phyloP scores from a whole-genome alignment of 2,113 vertebrate species.

The Psilopogon haemacephalus region DNA sequence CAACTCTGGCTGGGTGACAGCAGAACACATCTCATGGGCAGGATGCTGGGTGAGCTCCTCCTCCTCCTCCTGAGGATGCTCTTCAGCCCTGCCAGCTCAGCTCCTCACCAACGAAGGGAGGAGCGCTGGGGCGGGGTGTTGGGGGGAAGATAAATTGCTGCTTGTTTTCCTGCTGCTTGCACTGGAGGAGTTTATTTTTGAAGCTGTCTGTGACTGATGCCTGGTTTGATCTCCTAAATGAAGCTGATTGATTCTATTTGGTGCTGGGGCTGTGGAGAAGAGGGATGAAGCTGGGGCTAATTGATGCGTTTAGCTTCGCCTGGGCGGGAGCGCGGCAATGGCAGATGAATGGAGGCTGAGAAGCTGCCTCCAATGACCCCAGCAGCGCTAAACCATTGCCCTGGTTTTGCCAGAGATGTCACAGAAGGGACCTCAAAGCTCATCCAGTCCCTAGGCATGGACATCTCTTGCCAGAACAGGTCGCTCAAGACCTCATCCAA shows the following conservation, averaged over 20 bases:
- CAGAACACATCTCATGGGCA: neutral
- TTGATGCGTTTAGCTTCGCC: neutral
- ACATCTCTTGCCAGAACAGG: too few species aligned
- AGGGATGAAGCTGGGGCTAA: neutral
- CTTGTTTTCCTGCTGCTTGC: neutral
- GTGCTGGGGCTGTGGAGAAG: neutral
- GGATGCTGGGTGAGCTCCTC: neutral
- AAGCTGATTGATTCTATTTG: constrained; percentile 36
- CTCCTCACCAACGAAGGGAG: neutral
- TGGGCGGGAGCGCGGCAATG: neutral
- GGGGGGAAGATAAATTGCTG: constrained; percentile 2
- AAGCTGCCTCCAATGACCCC: neutral
- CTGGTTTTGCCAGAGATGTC: neutral
- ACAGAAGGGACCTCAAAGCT: too few species aligned
- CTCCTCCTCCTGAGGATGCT: neutral
- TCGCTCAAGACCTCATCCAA: too few species aligned
- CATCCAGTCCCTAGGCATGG: too few species aligned
- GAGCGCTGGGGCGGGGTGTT: neutral
- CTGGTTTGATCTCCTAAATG: constrained; percentile 33
- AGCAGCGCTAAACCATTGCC: neutral
- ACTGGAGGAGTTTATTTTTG: constrained; percentile 31
- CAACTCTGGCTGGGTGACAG: too few species aligned
- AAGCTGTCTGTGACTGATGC: neutral
- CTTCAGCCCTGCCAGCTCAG: neutral
- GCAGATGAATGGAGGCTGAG: neutral